phyloP scores from a whole-genome alignment of 2,888 invertebrate genomes.

The Geophilus truncorum region DNA sequence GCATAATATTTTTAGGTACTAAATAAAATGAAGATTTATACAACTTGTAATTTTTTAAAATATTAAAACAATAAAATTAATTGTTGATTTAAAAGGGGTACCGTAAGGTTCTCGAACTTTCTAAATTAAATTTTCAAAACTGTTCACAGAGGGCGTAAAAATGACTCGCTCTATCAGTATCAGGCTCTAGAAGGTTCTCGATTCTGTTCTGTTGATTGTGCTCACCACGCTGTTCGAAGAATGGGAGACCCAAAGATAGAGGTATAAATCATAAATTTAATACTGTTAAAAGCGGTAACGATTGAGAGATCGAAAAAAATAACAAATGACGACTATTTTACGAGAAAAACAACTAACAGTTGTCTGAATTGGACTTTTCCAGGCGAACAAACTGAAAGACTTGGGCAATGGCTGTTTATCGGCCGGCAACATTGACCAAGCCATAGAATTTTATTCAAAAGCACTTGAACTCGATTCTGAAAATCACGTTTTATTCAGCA shows the following conservation, averaged over 20 bases:
- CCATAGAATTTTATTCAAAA: conserved; percentile 70
- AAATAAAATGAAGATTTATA: too few species aligned
- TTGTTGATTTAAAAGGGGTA: too few species aligned
- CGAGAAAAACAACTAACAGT: background rate
- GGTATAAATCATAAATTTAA: background rate
- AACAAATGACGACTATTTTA: background rate
- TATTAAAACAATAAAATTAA: too few species aligned
- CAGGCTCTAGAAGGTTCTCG: background rate
- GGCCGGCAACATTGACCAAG: conserved; percentile 70
- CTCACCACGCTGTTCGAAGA: background rate
- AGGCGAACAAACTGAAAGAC: conserved; percentile 78
- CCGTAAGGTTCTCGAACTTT: too few species aligned
- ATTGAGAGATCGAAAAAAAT: background rate
- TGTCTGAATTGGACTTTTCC: background rate
- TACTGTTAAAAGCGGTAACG: background rate
- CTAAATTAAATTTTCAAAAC: background rate
- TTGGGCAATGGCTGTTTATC: conserved; percentile 80
- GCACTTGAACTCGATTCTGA: conserved; percentile 71
- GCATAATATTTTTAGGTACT: too few species aligned
- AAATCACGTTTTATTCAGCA: conserved; percentile 86
- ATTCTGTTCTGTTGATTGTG: background rate
- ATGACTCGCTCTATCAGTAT: background rate
- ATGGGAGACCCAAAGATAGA: background rate
- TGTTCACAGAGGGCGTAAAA: background rate
- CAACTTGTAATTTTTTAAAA: too few species aligned